Evolutionary conservation across 2,797 vertebrate species (phyloP).

Genomic region (Momotus momota): DNA sequence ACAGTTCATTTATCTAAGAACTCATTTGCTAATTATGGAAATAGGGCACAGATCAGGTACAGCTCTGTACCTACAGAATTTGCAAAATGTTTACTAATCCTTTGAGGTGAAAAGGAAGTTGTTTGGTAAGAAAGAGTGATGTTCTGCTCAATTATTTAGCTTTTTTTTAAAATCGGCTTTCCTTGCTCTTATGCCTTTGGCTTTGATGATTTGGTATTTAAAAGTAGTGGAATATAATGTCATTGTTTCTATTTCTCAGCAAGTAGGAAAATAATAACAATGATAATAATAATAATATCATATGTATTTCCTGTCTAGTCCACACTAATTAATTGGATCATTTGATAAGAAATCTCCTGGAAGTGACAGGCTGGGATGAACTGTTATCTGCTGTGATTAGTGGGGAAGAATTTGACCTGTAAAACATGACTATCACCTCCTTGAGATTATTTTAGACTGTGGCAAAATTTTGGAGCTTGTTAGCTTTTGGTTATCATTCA

Average conservation of each 20-base stretch:
- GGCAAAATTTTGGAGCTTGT: neutral
- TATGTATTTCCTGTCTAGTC: slow-evolving; percentile 38
- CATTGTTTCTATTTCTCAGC: slow-evolving; percentile 39
- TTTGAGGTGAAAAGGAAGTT: neutral
- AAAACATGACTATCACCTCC: neutral
- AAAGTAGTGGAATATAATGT: neutral
- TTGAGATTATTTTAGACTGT: neutral
- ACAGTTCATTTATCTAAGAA: neutral
- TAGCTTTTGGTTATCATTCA: slow-evolving; percentile 21
- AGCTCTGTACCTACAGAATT: neutral
- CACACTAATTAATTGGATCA: slow-evolving; percentile 1
- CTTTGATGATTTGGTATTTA: slow-evolving; percentile 33
- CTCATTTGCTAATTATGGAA: neutral
- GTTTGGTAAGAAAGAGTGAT: neutral
- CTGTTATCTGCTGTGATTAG: neutral
- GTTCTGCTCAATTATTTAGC: neutral
- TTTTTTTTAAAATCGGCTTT: neutral
- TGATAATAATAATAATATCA: neutral
- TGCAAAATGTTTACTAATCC: neutral
- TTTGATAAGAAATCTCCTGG: neutral
- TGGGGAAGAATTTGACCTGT: neutral
- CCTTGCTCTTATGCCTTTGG: neutral
- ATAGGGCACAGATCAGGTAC: neutral
- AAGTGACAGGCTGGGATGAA: neutral
- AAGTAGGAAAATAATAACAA: neutral